Base-by-base conservation (phyloP, 2,113 vertebrate species). In the Lycocorax pyrrhopterus region DNA sequence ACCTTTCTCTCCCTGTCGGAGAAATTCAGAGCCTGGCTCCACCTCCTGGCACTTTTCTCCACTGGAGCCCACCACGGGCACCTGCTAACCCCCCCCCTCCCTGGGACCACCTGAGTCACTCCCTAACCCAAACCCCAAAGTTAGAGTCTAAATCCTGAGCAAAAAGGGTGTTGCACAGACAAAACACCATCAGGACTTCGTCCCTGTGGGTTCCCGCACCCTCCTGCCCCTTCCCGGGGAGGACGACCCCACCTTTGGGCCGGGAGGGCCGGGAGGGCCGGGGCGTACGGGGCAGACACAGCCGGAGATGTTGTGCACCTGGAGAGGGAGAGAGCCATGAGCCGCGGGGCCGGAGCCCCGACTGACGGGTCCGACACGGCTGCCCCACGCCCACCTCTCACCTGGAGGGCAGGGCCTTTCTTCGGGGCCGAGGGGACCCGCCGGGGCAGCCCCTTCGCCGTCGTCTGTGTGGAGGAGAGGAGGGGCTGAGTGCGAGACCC, bases 1-100 rank as follows among this genome's bases (percentile, higher is more conserved):
- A 1, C 97, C 97, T 88, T 72, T 97, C 37, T 96, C 93, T 76
- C 97, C 97, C 97, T 97, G 86, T 51, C 1, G 10, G 30, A 60
- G 46, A 73, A 95, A 76, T 44, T 47, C 27, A 60, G 30, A 72
- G 29, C 53, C 32, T 77, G n/a, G 44, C 49, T 59, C 71, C 22
- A 5, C 49, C 68, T 69, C 27, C 59, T 19, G 32, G 46, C 10
- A 5, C 44, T n/a, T 46, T 49, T 27, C 35, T 68, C 47, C 4
- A 0, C 22, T 4, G 3, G 63, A n/a, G 2, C 87, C 68, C 46
- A 15, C 59, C 4, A 1, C 0, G 6, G 69, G 60, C 37, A 71
- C 37, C 19, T 1, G 10, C 30, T 32, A 13, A 14, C 22, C 21
- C 29, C 30, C 35, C 23, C 19, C 30, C 13, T 22, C 43, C 37